Percentiles rank a stretch among this genome's conserved stretches.
Conservation (phyloP, 2,113 vertebrate genomes). For the Pachyramphus minor region DNA sequence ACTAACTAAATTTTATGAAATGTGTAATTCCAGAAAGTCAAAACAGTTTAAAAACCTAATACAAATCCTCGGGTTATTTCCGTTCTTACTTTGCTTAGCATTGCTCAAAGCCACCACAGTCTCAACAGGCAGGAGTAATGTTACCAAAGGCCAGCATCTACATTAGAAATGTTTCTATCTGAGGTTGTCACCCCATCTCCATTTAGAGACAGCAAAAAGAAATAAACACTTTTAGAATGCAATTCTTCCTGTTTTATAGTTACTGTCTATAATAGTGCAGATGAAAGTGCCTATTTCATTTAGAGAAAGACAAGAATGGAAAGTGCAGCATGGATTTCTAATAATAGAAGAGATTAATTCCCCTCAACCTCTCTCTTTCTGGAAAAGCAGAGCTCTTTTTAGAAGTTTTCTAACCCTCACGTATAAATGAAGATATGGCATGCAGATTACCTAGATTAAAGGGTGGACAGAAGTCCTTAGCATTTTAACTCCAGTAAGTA, state of each 20-base stretch:
- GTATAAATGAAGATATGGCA: background rate
- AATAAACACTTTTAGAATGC: background rate
- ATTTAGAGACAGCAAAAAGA: background rate
- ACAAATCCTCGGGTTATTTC: background rate
- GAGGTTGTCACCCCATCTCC: background rate
- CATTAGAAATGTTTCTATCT: background rate
- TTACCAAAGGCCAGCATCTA: background rate
- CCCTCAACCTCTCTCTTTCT: background rate
- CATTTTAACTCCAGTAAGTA: background rate
- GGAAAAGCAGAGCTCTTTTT: background rate
- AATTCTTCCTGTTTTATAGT: background rate
- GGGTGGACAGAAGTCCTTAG: background rate
- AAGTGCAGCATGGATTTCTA: background rate
- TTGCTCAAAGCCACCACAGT: background rate
- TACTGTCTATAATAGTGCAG: background rate
- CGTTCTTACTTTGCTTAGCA: background rate
- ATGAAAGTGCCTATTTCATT: background rate
- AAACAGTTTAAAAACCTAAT: background rate
- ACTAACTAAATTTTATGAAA: slow-evolving; percentile 1
- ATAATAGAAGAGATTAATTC: background rate
- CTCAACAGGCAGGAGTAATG: background rate
- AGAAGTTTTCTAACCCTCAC: background rate
- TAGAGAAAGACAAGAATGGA: background rate
- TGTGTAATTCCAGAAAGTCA: background rate
- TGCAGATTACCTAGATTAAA: background rate